Evolutionary conservation across 1,140 invertebrate species (phyloP), one percentile per base, ranked within the genome.

Genomic region (Temnothorax longispinosus): DNA sequence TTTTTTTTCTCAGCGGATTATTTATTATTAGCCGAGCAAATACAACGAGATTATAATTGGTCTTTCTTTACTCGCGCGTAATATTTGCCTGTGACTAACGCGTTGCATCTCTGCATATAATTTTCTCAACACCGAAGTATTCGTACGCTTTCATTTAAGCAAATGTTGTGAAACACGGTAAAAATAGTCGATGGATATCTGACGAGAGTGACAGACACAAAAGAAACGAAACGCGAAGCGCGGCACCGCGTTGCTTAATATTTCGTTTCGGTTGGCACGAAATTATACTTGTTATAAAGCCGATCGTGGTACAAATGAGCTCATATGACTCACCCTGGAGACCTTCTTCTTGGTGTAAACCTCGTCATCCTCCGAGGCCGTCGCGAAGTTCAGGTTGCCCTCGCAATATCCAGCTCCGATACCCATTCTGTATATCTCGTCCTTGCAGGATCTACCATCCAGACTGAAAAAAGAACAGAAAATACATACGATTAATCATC

Each of bases 271-370:
- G 54, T 69, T 65, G 65, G 35, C 35, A 35, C 13, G 62, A 38
- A 72, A 75, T 27, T 47, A 27, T 47, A 27, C 41, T 84, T 62
- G 47, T 84, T 60, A 75, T 38, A 8, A 27, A 82, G 27, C 18
- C 18, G n/a, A 86, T 56, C 41, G 41, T 13, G 64, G 1, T 67
- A 71, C 6, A 82, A 80, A 71, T 58, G 41, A 80, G 85, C n/a
- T 56, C 18, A 32, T 60, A 32, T 60, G 71, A 94, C 94, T 94
- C 76, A 95, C 95, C 90, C 95, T 94, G 2, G 95, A 95, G 8
- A 95, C 94, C 93, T 95, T 95, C 88, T 95, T 95, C 92, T 95
- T 95, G 2, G 94, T 93, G 35, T 95, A 95, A 47, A 95, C 92
- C 85, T 95, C 95, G 86, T 95, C 95, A 69, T 95, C 95, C 77